Conservation (phyloP, 2,888 invertebrate species). For the Callimorpha dominula region DNA sequence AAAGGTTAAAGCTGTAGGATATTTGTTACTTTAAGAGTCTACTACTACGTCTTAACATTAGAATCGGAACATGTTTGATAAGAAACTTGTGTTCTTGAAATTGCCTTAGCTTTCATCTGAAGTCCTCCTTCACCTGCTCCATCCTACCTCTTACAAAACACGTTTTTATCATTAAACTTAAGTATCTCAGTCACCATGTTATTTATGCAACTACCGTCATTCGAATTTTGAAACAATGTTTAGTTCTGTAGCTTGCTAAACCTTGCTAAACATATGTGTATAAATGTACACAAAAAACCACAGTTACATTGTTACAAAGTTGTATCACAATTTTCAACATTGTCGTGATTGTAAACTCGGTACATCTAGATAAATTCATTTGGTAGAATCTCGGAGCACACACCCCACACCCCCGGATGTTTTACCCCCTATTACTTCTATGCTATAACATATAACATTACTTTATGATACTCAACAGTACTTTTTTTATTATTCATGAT, state of each 20-base stretch:
- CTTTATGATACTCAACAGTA: constrained; percentile 80
- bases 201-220: not conserved
- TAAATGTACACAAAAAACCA: not conserved
- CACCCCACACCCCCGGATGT: constrained; percentile 65
- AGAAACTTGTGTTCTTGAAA: not conserved
- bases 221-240: too few species aligned
- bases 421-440: constrained; percentile 81
- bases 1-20: not conserved
- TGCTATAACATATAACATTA: constrained; percentile 62
- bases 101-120: not conserved
- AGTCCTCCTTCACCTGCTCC: not conserved
- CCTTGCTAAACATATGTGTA: too few species aligned
- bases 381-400: constrained; percentile 49
- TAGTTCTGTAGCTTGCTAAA: too few species aligned
- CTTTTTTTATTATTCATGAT: constrained; percentile 83
- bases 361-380: constrained; percentile 43
- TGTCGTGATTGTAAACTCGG: constrained; percentile 41
- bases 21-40: not conserved
- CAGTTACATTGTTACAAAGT: constrained; percentile 7
- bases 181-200: not conserved
- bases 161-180: not conserved
- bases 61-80: too few species aligned
- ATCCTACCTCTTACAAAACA: not conserved
- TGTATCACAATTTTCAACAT: constrained; percentile 27
- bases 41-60: too few species aligned